Percentiles rank a stretch among this genome's conserved stretches.
Conservation (phyloP, 2,797 vertebrate genomes). For the Amphiprion clarkii region DNA sequence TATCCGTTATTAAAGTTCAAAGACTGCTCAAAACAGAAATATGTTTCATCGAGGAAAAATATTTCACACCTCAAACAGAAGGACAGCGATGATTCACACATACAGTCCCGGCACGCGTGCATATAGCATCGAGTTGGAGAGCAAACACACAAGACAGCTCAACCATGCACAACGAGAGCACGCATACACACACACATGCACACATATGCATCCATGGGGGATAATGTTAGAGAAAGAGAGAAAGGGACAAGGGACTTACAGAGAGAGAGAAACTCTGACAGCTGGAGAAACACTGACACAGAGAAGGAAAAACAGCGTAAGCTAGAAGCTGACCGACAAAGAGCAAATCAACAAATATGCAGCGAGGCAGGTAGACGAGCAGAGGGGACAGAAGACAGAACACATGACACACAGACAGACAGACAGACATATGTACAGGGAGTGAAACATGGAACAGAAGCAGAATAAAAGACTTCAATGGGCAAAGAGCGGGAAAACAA, state of each 20-base stretch:
- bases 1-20: constrained; percentile 51
- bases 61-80: constrained; percentile 62
- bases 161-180: constrained; percentile 33
- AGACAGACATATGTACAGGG: neutral
- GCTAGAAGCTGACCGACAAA: constrained; percentile 59
- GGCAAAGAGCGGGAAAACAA: constrained; percentile 43
- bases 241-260: constrained; percentile 79
- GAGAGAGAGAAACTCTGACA: constrained; percentile 85
- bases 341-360: constrained; percentile 43
- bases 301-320: constrained; percentile 73
- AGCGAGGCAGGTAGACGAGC: constrained; percentile 27
- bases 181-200: constrained; percentile 16
- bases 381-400: constrained; percentile 19
- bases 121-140: constrained; percentile 13
- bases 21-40: constrained; percentile 54
- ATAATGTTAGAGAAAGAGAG: constrained; percentile 47
- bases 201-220: constrained; percentile 26
- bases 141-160: constrained; percentile 23
- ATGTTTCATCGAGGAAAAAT: constrained; percentile 62
- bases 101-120: constrained; percentile 34
- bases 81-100: constrained; percentile 51
- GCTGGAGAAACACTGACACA: constrained; percentile 82
- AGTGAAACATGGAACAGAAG: constrained; percentile 8
- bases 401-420: neutral
- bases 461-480: constrained; percentile 13